A percentile compares a stretch with the other conserved stretches of the same genome.
Conservation (phyloP, 1,140 invertebrate genomes). For the Apolygus lucorum region DNA sequence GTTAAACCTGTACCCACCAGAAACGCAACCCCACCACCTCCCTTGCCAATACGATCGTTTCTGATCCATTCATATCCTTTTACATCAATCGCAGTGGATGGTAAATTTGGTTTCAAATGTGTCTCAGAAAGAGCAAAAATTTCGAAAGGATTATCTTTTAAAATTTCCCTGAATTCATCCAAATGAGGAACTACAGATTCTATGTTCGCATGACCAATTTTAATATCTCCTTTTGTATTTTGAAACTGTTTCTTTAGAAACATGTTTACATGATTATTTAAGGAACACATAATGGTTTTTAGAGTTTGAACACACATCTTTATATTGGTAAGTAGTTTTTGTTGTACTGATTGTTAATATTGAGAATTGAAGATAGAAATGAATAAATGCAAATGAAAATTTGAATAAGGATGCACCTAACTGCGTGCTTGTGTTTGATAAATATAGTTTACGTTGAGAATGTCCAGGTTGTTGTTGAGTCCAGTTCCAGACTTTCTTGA, state of each 20-base stretch:
- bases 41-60: not conserved
- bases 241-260: not conserved
- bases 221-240: not conserved
- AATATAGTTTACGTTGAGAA: not conserved
- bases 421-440: not conserved
- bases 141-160: not conserved
- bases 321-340: no score
- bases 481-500: not conserved
- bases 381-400: not conserved
- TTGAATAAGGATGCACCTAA: not conserved
- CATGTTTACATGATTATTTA: not conserved
- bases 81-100: not conserved
- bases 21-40: not conserved
- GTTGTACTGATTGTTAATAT: not conserved
- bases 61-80: not conserved
- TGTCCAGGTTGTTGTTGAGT: not conserved
- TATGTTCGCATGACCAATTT: not conserved
- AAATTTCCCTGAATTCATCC: constrained; percentile 1
- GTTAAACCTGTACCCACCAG: not conserved
- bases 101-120: not conserved
- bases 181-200: not conserved
- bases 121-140: not conserved
- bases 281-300: no score
- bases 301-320: no score
- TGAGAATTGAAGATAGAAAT: not conserved